phyloP scores from a whole-genome alignment of 37 sponge, comb jelly and placozoan species.

The Aplysina aerophoba region DNA sequence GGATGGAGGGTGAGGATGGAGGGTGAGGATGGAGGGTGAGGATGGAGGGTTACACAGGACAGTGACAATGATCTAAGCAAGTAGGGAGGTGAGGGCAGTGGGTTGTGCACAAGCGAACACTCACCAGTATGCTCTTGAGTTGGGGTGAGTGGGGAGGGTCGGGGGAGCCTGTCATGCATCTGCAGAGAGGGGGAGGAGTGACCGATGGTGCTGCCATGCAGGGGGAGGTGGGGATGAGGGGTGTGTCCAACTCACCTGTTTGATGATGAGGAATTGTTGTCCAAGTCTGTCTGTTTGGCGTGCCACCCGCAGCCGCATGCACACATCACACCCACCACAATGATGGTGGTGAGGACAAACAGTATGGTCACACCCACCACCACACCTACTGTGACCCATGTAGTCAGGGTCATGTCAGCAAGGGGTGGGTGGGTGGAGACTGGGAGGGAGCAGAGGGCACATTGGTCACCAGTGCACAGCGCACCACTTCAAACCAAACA shows the following conservation, averaged over 20 bases:
- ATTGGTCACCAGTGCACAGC: no score
- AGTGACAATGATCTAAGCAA: no score
- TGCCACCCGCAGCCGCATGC: no score
- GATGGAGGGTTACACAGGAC: not conserved
- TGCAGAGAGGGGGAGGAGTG: no score
- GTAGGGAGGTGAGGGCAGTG: no score
- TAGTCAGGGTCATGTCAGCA: not conserved
- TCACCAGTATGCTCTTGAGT: not conserved
- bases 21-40: not conserved
- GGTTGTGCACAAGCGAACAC: not conserved
- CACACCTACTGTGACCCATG: not conserved
- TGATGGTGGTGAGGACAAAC: not conserved
- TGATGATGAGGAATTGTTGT: not conserved
- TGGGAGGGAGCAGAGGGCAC: no score
- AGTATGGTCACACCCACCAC: not conserved
- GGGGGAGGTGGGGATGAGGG: not conserved
- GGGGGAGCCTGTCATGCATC: no score
- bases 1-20: conserved; percentile 6
- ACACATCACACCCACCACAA: not conserved
- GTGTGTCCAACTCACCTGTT: not conserved
- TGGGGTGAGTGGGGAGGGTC: not conserved
- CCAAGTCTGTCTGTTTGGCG: not conserved
- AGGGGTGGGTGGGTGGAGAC: not conserved
- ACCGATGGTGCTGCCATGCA: not conserved
- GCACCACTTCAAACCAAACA: no score